Conservation (phyloP, 2,888 invertebrate genomes). For the Oconnorella tubifera region DNA sequence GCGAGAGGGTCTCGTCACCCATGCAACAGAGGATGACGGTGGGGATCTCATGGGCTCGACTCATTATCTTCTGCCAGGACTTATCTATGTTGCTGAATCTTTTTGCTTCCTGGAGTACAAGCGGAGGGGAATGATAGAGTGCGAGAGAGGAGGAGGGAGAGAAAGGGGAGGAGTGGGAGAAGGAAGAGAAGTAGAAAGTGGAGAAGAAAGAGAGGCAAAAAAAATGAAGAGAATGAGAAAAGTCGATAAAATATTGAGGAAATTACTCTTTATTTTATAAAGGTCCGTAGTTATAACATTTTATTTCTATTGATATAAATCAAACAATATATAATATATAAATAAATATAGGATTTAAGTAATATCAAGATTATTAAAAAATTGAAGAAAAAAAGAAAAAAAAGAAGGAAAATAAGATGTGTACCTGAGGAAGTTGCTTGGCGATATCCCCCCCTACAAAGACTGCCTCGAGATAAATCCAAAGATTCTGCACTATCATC, state of each 20-base stretch:
- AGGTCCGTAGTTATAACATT: too few species aligned
- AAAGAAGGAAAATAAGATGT: too few species aligned
- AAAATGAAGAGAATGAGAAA: too few species aligned
- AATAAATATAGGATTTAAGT: too few species aligned
- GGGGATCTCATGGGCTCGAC: conserved; percentile 90
- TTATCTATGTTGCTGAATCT: conserved; percentile 80
- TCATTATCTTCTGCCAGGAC: conserved; percentile 88
- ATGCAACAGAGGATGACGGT: conserved; percentile 95
- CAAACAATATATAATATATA: background rate
- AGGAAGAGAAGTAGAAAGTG: too few species aligned
- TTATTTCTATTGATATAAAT: background rate
- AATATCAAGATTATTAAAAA: too few species aligned
- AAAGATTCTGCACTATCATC: conserved; percentile 96
- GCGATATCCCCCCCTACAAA: conserved; percentile 98
- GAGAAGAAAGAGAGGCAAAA: too few species aligned
- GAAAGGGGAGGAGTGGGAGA: background rate
- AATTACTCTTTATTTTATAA: too few species aligned
- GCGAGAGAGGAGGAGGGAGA: too few species aligned
- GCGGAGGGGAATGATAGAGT: too few species aligned
- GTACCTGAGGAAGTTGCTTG: conserved; percentile 78
- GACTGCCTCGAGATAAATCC: conserved; percentile 96
- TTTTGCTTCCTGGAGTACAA: conserved; percentile 20
- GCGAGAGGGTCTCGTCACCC: conserved; percentile 86
- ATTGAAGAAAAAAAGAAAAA: too few species aligned
- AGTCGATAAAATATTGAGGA: too few species aligned